Conservation (phyloP, 2,797 vertebrate genomes). For the Ptychobarbus kaznakovi region DNA sequence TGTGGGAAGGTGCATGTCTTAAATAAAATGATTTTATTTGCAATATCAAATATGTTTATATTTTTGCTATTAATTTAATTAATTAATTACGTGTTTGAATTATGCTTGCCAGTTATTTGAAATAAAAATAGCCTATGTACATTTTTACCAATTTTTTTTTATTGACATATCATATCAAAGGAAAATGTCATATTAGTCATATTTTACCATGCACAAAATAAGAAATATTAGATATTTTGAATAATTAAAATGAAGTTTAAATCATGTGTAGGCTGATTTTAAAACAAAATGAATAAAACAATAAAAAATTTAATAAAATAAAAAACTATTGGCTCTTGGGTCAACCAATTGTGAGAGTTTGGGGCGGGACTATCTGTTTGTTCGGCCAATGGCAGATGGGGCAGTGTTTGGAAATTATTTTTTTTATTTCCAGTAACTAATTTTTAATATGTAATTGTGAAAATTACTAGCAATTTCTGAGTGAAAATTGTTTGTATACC, state of each 20-base stretch:
- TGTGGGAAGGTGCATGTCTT: neutral
- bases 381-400: neutral
- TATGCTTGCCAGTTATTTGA: neutral
- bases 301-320: no score
- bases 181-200: neutral
- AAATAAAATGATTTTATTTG: neutral
- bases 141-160: neutral
- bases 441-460: neutral
- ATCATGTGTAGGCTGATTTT: neutral
- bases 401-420: neutral
- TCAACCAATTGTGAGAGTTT: neutral
- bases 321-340: neutral
- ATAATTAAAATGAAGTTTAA: neutral
- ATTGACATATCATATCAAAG: neutral
- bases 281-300: neutral
- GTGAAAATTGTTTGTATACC: neutral
- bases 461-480: neutral
- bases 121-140: neutral
- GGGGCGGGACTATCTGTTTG: neutral
- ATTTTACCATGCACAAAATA: neutral
- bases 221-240: neutral
- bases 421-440: neutral
- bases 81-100: neutral
- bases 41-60: neutral
- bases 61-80: neutral